Evolutionary conservation across 2,113 vertebrate genomes (phyloP).

Genomic region (Hyla sarda): DNA sequence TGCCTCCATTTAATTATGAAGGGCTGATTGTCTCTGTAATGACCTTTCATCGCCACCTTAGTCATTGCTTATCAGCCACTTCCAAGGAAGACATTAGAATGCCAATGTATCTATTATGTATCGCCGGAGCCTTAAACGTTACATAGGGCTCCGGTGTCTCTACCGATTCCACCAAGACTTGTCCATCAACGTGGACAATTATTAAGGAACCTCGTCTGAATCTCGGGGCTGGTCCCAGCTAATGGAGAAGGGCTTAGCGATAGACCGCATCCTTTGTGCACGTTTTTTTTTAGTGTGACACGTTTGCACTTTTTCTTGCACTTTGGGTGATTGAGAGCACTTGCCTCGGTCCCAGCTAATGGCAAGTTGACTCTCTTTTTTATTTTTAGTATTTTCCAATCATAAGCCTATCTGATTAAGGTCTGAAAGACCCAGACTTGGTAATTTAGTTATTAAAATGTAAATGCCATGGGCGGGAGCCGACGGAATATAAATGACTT

Average conservation of each 20-base stretch:
- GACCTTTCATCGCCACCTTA: neutral
- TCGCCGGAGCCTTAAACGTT: neutral
- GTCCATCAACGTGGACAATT: slow-evolving; percentile 68
- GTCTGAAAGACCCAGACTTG: slow-evolving; percentile 20
- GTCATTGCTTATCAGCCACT: slow-evolving; percentile 10
- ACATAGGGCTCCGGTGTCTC: neutral
- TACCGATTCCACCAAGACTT: slow-evolving; percentile 38
- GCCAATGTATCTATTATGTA: slow-evolving; percentile 16
- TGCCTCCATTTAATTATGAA: neutral
- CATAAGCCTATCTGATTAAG: slow-evolving; percentile 25
- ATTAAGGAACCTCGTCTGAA: slow-evolving; percentile 69
- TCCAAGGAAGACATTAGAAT: neutral
- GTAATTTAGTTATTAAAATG: slow-evolving; percentile 51
- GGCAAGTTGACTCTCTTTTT: slow-evolving; percentile 61
- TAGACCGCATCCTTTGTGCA: no score
- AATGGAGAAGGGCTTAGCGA: no score
- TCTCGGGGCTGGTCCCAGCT: slow-evolving; percentile 66
- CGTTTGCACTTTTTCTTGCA: no score
- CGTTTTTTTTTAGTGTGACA: no score
- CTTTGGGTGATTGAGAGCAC: no score
- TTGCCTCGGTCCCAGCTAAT: slow-evolving; percentile 67
- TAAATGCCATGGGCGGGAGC: slow-evolving; percentile 18
- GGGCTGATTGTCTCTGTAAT: neutral
- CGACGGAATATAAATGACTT: slow-evolving; percentile 40
- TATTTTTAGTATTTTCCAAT: slow-evolving; percentile 24